Evolutionary conservation across 1,140 invertebrate species (phyloP).

Genomic region (Yoshiicerus persimilis): DNA sequence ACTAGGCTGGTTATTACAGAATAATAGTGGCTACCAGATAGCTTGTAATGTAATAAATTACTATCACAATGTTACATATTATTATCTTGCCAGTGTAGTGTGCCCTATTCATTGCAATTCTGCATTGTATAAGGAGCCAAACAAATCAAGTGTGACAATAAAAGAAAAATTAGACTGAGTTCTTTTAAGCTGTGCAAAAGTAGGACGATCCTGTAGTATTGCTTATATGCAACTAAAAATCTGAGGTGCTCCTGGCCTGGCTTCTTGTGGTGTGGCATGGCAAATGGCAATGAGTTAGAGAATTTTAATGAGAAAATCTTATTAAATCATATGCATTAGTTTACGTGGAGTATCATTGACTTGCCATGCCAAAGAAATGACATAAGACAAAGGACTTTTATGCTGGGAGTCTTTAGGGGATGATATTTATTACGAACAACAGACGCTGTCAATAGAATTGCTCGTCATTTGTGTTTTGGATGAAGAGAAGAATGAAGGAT

Average conservation of each 20-base stretch:
- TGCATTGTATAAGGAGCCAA: background rate
- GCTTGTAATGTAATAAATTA: too few relatives aligned
- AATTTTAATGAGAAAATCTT: background rate
- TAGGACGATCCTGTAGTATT: background rate
- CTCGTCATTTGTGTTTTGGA: background rate
- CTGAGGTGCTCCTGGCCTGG: background rate
- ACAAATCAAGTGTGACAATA: background rate
- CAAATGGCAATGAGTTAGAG: background rate
- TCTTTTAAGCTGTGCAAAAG: background rate
- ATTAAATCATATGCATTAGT: background rate
- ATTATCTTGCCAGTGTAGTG: too few relatives aligned
- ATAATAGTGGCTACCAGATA: background rate
- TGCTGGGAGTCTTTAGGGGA: too few relatives aligned
- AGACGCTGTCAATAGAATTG: background rate
- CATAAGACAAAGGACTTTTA: background rate
- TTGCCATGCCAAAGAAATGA: background rate
- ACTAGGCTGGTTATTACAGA: background rate
- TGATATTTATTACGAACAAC: background rate
- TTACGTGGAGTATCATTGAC: background rate
- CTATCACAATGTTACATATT: too few relatives aligned
- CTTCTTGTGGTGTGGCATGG: too few relatives aligned
- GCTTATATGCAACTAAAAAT: background rate
- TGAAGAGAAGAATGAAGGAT: background rate
- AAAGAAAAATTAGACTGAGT: background rate
- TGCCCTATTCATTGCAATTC: too few relatives aligned